Conservation (phyloP, 2,113 vertebrate genomes). For the Alexandromys fortis region DNA sequence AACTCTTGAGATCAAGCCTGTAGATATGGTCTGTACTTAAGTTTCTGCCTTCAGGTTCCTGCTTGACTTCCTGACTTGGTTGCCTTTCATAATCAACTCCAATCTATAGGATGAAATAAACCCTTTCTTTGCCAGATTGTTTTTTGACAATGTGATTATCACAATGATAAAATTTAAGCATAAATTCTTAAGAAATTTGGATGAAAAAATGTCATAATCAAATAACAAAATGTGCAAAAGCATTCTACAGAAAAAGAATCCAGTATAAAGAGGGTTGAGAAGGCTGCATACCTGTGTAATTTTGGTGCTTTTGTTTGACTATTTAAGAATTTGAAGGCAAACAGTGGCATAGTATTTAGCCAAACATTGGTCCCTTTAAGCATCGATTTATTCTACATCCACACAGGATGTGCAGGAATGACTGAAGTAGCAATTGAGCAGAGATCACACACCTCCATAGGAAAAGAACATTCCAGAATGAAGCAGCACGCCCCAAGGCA, state of each 20-base stretch:
- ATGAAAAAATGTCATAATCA: not conserved
- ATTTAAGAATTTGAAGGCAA: not conserved
- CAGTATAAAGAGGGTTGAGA: not conserved
- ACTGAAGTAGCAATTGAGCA: not conserved
- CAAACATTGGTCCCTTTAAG: not conserved
- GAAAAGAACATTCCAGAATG: not conserved
- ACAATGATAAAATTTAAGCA: not conserved
- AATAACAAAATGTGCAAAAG: conserved; percentile 4
- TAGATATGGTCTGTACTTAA: not conserved
- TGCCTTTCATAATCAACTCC: not conserved
- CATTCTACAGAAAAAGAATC: not conserved
- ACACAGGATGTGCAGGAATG: not conserved
- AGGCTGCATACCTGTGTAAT: not conserved
- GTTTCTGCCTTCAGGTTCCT: not conserved
- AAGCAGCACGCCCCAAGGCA: not conserved
- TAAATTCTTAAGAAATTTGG: not conserved
- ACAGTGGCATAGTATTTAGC: not conserved
- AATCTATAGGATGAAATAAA: not conserved
- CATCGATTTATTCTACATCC: not conserved
- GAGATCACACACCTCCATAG: not conserved
- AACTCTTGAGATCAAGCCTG: not conserved
- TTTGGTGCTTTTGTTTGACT: not conserved
- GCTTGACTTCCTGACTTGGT: not conserved
- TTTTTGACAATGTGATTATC: not conserved
- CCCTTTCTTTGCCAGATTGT: not conserved